Conservation (phyloP, 2,113 vertebrate species). For the Leucopsar rothschildi region DNA sequence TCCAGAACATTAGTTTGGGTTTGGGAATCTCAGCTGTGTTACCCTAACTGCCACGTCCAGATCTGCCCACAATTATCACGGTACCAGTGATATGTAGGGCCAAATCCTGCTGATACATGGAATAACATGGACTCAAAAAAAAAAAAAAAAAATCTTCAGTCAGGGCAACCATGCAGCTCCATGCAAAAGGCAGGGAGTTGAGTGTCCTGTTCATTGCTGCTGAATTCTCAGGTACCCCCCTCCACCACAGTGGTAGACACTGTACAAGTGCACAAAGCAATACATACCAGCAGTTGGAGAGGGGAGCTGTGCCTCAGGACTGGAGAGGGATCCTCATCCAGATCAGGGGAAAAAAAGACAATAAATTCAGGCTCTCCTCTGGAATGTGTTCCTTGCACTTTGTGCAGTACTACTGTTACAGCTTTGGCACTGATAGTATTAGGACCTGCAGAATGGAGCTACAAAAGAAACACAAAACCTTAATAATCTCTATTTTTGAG, state of each 20-base stretch:
- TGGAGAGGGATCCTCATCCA: not conserved
- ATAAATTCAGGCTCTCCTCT: not conserved
- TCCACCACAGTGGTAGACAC: not conserved
- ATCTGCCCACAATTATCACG: not conserved
- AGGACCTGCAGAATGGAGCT: not conserved
- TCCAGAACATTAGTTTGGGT: not conserved
- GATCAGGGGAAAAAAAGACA: not conserved
- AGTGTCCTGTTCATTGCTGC: not conserved
- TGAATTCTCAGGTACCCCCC: not conserved
- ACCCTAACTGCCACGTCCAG: not conserved
- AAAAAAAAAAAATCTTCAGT: not conserved
- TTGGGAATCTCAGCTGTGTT: not conserved
- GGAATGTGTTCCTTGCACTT: not conserved
- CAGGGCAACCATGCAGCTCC: not conserved
- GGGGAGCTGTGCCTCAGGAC: not conserved
- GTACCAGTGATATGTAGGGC: not conserved
- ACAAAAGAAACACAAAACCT: not conserved
- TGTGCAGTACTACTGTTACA: not conserved
- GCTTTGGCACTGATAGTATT: not conserved
- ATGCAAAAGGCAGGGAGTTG: not conserved
- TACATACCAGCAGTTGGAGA: not conserved
- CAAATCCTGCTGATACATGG: not conserved
- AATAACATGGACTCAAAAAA: not conserved
- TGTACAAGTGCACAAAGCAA: not conserved
- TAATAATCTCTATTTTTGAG: not conserved